phyloP scores from a whole-genome alignment of 2,113 vertebrate genomes.

The Progne subis region DNA sequence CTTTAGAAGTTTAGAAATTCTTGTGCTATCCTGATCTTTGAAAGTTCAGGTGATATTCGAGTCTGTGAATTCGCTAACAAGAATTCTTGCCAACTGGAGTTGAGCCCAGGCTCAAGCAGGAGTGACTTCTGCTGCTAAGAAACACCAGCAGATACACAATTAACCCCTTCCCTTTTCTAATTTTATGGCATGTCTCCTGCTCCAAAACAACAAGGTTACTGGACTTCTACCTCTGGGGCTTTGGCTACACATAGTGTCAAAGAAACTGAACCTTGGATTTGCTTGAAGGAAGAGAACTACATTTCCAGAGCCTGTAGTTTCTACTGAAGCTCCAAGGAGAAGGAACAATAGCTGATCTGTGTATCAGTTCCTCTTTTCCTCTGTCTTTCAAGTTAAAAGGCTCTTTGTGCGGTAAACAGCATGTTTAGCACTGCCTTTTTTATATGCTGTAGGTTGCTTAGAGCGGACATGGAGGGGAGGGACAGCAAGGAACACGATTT shows the following conservation, averaged over 20 bases:
- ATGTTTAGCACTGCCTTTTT: neutral
- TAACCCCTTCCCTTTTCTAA: neutral
- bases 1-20: neutral
- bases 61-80: neutral
- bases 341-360: neutral
- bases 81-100: neutral
- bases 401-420: neutral
- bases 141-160: neutral
- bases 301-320: neutral
- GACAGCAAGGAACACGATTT: neutral
- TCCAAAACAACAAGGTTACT: neutral
- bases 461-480: neutral
- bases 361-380: neutral
- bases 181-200: neutral
- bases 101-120: neutral
- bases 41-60: neutral
- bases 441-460: neutral
- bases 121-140: neutral
- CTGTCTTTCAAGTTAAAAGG: neutral
- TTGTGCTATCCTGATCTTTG: neutral
- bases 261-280: neutral
- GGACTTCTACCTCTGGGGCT: neutral
- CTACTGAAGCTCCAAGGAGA: neutral
- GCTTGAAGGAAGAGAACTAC: neutral
- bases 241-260: neutral